Percentiles rank a stretch among this genome's conserved stretches.
Conservation (phyloP, 1,140 invertebrate genomes). For the Zaprionus inermis region DNA sequence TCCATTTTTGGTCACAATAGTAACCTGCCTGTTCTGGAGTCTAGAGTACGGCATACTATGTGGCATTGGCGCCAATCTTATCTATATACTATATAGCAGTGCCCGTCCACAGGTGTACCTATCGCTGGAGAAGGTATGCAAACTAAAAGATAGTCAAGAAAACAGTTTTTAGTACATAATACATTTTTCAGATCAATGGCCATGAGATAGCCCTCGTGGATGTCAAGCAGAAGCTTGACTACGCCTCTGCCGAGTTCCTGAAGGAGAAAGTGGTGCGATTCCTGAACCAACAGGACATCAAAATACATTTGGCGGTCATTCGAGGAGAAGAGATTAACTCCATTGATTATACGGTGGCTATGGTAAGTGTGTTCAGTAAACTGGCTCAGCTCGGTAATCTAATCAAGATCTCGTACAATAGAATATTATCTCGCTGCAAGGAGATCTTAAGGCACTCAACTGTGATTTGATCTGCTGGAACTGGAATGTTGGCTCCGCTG, state of each 20-base stretch:
- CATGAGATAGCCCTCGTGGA: constrained; percentile 64
- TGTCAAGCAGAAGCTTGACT: constrained; percentile 76
- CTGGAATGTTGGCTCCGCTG: constrained; percentile 74
- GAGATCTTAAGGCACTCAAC: constrained; percentile 61
- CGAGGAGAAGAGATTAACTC: constrained; percentile 87
- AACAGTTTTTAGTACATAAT: not conserved
- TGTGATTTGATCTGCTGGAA: constrained; percentile 80
- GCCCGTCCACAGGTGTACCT: constrained; percentile 89
- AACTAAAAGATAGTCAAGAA: not conserved
- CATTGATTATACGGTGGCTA: constrained; percentile 88
- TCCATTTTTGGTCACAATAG: constrained; percentile 89
- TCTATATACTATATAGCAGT: constrained; percentile 91
- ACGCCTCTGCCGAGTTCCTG: constrained; percentile 75
- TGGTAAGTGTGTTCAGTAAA: constrained; percentile 79
- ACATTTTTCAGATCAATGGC: constrained; percentile 49
- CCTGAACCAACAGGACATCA: constrained; percentile 43
- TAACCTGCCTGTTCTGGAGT: constrained; percentile 90
- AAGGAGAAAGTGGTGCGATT: constrained; percentile 74
- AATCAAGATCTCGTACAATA: constrained; percentile 9
- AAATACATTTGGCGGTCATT: constrained; percentile 85
- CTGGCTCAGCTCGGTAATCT: not conserved
- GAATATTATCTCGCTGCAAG: constrained; percentile 74
- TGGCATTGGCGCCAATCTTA: constrained; percentile 90
- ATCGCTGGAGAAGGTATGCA: constrained; percentile 86
- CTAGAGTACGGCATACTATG: constrained; percentile 94